A percentile compares a stretch with the other conserved stretches of the same genome.
phyloP scores from a whole-genome alignment of 2,888 invertebrate species.

The Acanthococcus lagerstroemiae region DNA sequence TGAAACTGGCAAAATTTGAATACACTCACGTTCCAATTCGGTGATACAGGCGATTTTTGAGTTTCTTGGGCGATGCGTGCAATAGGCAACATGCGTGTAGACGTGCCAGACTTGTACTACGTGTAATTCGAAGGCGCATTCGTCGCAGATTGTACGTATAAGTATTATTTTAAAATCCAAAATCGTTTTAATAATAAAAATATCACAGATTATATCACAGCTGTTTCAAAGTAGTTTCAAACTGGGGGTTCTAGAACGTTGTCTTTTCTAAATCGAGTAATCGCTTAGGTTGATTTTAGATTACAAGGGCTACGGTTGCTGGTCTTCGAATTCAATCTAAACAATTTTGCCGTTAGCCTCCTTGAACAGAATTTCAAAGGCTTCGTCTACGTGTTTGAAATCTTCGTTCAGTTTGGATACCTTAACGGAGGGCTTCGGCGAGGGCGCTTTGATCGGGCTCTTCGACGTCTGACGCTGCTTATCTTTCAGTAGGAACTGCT shows the following conservation, averaged over 20 bases:
- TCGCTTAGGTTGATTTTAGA: not conserved
- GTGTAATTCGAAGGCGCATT: too few relatives aligned
- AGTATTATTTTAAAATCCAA: too few relatives aligned
- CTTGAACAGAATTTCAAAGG: conserved; percentile 70
- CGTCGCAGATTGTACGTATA: too few relatives aligned
- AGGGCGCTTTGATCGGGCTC: conserved; percentile 45
- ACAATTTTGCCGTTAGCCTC: conserved; percentile 33
- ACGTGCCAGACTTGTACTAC: too few relatives aligned
- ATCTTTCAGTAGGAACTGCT: conserved; percentile 54
- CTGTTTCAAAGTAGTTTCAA: too few relatives aligned
- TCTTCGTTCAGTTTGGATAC: conserved; percentile 37
- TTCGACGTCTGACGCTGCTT: not conserved
- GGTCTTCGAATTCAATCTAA: not conserved
- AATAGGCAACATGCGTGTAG: too few relatives aligned
- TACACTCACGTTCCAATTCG: conserved; percentile 4
- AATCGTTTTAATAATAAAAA: too few relatives aligned
- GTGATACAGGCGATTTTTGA: too few relatives aligned
- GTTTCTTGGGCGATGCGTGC: too few relatives aligned
- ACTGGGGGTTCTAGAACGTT: not conserved
- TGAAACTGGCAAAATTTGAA: not conserved
- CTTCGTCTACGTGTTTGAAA: conserved; percentile 63
- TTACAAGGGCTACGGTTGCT: not conserved
- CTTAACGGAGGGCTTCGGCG: not conserved
- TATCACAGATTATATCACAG: not conserved
- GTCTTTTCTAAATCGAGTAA: not conserved